Evolutionary conservation across 2,113 vertebrate species (phyloP).

Genomic region (Taurulus bubalis): DNA sequence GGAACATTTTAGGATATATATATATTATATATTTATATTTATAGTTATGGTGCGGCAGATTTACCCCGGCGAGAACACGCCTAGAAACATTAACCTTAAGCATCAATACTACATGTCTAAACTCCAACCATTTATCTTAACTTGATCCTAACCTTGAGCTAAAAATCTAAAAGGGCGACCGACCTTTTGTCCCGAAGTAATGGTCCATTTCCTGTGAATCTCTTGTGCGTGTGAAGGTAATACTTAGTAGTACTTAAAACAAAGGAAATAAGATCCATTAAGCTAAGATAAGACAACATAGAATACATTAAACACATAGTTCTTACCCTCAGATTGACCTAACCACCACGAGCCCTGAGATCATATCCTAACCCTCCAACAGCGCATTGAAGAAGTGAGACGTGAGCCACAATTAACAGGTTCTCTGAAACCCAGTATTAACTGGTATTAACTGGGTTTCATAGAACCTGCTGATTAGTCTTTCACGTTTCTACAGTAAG

Average conservation of each 20-base stretch:
- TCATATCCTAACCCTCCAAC: neutral
- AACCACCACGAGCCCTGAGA: neutral
- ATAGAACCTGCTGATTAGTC: no score
- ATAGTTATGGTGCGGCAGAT: constrained; percentile 5
- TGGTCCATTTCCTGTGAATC: neutral
- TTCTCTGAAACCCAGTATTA: no score
- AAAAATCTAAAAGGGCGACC: neutral
- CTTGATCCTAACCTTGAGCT: neutral
- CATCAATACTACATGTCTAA: neutral
- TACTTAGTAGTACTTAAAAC: no score
- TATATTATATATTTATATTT: no score
- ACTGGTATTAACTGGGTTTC: no score
- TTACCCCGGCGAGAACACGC: neutral
- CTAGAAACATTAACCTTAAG: neutral
- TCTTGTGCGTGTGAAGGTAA: neutral
- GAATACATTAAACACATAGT: neutral
- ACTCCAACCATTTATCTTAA: neutral
- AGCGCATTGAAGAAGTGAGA: no score
- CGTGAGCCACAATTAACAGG: neutral
- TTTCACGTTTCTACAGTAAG: neutral
- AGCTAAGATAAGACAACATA: neutral
- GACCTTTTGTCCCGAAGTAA: neutral
- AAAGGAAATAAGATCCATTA: neutral
- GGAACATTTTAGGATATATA: neutral
- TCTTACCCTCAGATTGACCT: neutral